Evolutionary conservation across 2,888 invertebrate species (phyloP).

Genomic region (Ditula angustiorana): DNA sequence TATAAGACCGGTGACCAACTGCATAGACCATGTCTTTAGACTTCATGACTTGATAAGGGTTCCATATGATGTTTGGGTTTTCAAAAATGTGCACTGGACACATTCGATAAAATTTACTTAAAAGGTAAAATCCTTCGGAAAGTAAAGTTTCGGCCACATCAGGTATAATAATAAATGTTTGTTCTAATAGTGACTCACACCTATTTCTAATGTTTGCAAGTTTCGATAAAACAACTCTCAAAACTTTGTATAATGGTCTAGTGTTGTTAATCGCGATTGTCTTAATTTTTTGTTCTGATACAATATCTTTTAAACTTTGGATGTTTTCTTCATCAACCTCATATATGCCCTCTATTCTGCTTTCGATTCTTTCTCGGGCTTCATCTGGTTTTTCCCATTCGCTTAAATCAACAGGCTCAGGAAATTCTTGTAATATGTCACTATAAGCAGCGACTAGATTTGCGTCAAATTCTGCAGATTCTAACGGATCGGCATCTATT

Average conservation of each 20-base stretch:
- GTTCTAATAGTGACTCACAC: conserved; percentile 83
- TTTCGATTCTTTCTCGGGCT: conserved; percentile 73
- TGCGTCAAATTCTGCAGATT: conserved; percentile 64
- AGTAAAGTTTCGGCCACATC: conserved; percentile 86
- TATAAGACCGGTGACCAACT: conserved; percentile 83
- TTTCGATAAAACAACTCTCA: conserved; percentile 57
- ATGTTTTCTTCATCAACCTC: conserved; percentile 76
- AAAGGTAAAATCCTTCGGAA: conserved; percentile 84
- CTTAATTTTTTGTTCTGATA: conserved; percentile 75
- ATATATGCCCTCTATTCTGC: conserved; percentile 73
- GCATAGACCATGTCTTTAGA: conserved; percentile 77
- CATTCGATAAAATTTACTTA: conserved; percentile 87
- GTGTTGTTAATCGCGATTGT: conserved; percentile 71
- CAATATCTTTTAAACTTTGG: conserved; percentile 64
- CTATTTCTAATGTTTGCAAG: conserved; percentile 69
- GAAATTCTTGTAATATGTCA: conserved; percentile 70
- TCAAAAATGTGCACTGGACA: conserved; percentile 87
- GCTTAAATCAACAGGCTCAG: conserved; percentile 75
- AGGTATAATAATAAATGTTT: conserved; percentile 78
- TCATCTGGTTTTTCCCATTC: conserved; percentile 81
- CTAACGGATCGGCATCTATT: conserved; percentile 75
- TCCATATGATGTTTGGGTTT: conserved; percentile 72
- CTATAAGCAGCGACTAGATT: conserved; percentile 66
- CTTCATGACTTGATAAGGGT: conserved; percentile 78
- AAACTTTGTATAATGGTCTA: conserved; percentile 62